A percentile compares a stretch with the other conserved stretches of the same genome.
Evolutionary conservation across 2,888 invertebrate species (phyloP).

Genomic region (Lycophotia porphyrea): DNA sequence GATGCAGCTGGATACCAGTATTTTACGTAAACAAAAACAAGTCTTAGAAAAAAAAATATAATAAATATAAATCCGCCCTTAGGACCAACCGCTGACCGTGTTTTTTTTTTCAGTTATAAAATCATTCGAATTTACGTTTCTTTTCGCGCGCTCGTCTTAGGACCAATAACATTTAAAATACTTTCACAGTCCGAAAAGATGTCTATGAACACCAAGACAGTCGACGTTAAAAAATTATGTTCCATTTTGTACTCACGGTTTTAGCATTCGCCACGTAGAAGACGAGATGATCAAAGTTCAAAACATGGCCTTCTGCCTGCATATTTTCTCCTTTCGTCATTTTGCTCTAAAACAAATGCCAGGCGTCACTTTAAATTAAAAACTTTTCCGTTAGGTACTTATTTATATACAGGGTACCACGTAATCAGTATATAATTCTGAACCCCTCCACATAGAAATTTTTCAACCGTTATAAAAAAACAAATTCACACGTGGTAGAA

Average conservation of each 20-base stretch:
- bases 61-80: no score
- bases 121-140: neutral
- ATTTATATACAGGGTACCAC: neutral
- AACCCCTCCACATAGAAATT: no score
- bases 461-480: no score
- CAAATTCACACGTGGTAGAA: no score
- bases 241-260: constrained; percentile 76
- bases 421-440: no score
- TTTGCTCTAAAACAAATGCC: constrained; percentile 67
- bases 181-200: neutral
- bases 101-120: neutral
- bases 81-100: no score
- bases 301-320: constrained; percentile 74
- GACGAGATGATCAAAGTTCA: constrained; percentile 85
- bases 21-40: no score
- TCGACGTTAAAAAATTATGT: neutral
- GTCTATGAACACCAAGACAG: neutral
- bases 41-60: no score
- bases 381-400: neutral
- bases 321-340: constrained; percentile 75
- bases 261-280: constrained; percentile 87
- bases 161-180: neutral
- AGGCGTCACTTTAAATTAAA: constrained; percentile 9
- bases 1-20: no score
- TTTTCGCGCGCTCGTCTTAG: neutral